Conservation (phyloP, 1,140 invertebrate genomes). For the Aphidius gifuensis region DNA sequence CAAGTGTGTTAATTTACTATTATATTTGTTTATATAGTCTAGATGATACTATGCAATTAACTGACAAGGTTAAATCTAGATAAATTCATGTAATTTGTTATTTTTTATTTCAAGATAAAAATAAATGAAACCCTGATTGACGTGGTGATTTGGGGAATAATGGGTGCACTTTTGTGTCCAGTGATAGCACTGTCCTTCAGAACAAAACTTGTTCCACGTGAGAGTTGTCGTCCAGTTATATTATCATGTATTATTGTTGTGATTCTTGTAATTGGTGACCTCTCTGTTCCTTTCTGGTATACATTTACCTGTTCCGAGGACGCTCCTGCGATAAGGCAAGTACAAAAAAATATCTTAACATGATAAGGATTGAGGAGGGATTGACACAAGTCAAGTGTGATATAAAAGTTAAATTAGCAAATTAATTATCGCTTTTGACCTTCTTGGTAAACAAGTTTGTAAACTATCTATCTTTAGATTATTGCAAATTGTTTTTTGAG, state of each 20-base stretch:
- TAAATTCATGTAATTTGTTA: neutral
- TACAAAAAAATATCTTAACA: neutral
- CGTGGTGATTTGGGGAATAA: constrained; percentile 40
- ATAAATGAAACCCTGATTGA: constrained; percentile 48
- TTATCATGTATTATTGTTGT: constrained; percentile 54
- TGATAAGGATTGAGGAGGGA: too few relatives aligned
- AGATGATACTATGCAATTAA: neutral
- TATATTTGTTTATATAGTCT: too few relatives aligned
- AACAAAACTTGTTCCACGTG: constrained; percentile 50
- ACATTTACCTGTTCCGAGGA: constrained; percentile 39
- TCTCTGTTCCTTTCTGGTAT: constrained; percentile 59
- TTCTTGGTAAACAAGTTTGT: neutral
- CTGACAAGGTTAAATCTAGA: too few relatives aligned
- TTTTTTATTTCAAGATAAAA: constrained; percentile 32
- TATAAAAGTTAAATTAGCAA: neutral
- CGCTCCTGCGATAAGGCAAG: constrained; percentile 45
- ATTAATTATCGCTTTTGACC: neutral
- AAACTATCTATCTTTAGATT: neutral
- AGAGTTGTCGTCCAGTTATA: constrained; percentile 52
- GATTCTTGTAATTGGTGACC: constrained; percentile 54
- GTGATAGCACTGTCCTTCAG: constrained; percentile 56
- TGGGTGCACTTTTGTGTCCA: constrained; percentile 51
- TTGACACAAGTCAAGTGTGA: too few relatives aligned
- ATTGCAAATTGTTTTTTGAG: neutral
- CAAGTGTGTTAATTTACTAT: neutral